Base-by-base conservation (phyloP, 2,888 invertebrate genomes). In the Argyresthia albistria region DNA sequence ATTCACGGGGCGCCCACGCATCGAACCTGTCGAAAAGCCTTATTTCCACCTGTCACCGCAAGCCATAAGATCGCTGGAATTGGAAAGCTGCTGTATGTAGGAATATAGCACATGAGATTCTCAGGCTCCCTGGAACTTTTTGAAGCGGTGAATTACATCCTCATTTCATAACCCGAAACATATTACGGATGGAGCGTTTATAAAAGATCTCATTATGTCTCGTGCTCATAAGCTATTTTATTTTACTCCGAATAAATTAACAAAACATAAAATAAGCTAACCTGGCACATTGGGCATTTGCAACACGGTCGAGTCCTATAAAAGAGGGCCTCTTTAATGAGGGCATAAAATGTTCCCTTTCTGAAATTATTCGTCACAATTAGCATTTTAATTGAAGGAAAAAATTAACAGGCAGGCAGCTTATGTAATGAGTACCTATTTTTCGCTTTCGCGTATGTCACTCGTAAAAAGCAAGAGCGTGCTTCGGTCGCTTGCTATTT, bases 321-420 rank as follows among this genome's bases (percentile, higher is more conserved):
- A 75, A 67, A 70, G 65, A 66, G 66, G 65, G 64, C 61, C 64
- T 60, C 61, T 67, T 76, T 78, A 76, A 76, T 74, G 72, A 73
- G 71, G 64, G 65, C 64, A 73, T 71, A 73, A 76, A 76, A 73
- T 71, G 64, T 70, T 66, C 65, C 67, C 68, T 69, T 69, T 67
- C 67, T 69, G 67, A 79, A n/a, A 69, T 73, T 76, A 80, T 78
- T 69, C 62, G 64, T 65, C 59, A 55, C 59, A 73, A 80, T 80
- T 79, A 72, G 67, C 78, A 79, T 77, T 75, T 79, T 73, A 73
- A 80, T 76, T 73, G 67, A 64, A 69, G 74, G 73, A 70, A 72
- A 71, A 74, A 67, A 67, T 60, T 60, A 62, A 64, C 56, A 15
- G 37, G 36, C 48, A 10, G 37, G n/a, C n/a, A 64, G 64, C 61